These are phyloP conservation scores for Pyralis farinalis DNA, from an alignment of 2,888 invertebrate species.

Conservation along the genomic window DNA sequence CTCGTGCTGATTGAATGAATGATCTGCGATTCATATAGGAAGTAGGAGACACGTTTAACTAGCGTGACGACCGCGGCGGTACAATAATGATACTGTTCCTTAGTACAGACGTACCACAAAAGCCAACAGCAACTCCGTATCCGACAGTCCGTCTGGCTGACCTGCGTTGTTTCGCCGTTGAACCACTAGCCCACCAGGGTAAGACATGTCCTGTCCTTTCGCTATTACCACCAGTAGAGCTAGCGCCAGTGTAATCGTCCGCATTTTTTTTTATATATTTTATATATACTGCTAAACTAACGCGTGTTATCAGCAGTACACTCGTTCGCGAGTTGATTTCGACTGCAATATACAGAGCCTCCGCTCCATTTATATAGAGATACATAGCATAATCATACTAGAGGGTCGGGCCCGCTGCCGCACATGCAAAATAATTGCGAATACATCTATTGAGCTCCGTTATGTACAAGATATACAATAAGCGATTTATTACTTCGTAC, in stretches of 20 bases:
- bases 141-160: constrained; percentile 31
- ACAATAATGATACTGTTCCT: constrained; percentile 27
- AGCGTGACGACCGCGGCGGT: constrained; percentile 24
- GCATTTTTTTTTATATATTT: constrained; percentile 38
- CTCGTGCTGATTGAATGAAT: constrained; percentile 22
- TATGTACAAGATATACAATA: too few species aligned
- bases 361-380: constrained; percentile 70
- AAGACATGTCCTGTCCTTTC: constrained; percentile 30
- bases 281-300: constrained; percentile 28
- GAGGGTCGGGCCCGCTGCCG: constrained; percentile 36
- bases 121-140: constrained; percentile 51
- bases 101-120: constrained; percentile 56
- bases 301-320: constrained; percentile 38
- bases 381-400: constrained; percentile 51
- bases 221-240: constrained; percentile 32
- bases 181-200: constrained; percentile 27
- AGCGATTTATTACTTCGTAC: too few species aligned
- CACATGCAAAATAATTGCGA: neutral
- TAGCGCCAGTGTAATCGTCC: constrained; percentile 33
- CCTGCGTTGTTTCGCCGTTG: constrained; percentile 23
- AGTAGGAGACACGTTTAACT: constrained; percentile 24
- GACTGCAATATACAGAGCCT: constrained; percentile 62
- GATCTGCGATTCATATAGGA: constrained; percentile 29
- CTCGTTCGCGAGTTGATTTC: constrained; percentile 66
- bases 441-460: neutral